These are phyloP conservation scores for Rhabdornis inornatus DNA, from an alignment of 2,113 vertebrate genomes.

Conservation along the genomic window DNA sequence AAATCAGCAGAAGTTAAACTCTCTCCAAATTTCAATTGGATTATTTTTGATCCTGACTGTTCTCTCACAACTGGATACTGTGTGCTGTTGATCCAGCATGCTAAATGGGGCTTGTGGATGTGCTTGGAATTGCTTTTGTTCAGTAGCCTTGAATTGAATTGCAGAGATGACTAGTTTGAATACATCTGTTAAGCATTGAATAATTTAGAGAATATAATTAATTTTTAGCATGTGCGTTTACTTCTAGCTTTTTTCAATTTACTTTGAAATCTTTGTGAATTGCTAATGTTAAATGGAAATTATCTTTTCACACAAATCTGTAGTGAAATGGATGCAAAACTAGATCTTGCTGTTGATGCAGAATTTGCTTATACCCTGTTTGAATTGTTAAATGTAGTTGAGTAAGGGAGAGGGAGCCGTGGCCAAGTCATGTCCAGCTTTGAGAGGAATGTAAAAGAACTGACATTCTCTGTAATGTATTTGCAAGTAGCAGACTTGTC, in stretches of 20 bases:
- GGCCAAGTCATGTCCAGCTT: not conserved
- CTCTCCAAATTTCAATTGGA: not conserved
- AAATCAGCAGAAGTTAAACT: not conserved
- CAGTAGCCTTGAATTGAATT: not conserved
- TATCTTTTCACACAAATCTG: not conserved
- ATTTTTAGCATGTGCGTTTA: not conserved
- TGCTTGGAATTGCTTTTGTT: not conserved
- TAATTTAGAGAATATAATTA: not conserved
- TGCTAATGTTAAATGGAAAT: not conserved
- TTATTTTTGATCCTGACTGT: not conserved
- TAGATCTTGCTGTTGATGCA: not conserved
- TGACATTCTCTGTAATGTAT: not conserved
- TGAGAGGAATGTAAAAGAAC: not conserved
- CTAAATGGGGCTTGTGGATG: not conserved
- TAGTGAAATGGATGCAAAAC: not conserved
- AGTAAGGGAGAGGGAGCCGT: not conserved
- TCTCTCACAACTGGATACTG: not conserved
- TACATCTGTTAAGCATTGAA: not conserved
- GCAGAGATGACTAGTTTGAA: not conserved
- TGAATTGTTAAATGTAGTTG: not conserved
- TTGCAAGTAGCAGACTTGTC: not conserved
- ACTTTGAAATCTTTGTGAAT: not conserved
- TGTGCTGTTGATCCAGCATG: not conserved
- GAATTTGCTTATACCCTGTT: not conserved
- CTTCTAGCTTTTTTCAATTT: not conserved